Evolutionary conservation across 2,797 vertebrate species (phyloP).

Genomic region (Buphagus erythrorhynchus): DNA sequence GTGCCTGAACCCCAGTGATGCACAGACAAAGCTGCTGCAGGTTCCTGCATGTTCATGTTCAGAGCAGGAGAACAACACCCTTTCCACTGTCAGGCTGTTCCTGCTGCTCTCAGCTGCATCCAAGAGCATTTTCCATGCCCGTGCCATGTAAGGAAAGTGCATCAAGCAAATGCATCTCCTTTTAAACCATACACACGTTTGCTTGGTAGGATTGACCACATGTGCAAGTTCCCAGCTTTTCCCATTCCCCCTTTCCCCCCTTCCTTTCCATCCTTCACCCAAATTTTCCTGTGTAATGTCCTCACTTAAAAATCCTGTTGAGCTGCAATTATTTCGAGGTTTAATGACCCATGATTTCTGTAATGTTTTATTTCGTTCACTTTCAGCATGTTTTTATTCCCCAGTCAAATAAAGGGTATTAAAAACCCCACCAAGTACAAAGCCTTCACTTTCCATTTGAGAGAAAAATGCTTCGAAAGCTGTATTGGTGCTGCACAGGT

Average conservation of each 20-base stretch:
- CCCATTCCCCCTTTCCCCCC: background rate
- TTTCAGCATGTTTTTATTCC: slow-evolving; percentile 65
- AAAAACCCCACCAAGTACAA: slow-evolving; percentile 51
- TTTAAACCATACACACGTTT: background rate
- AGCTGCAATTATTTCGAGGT: slow-evolving; percentile 29
- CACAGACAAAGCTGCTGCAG: fast-evolving
- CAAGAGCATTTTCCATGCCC: background rate
- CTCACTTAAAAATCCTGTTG: background rate
- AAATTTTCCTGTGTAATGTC: background rate
- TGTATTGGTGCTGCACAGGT: slow-evolving; percentile 39
- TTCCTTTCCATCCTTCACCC: background rate
- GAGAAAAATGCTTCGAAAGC: slow-evolving; percentile 62
- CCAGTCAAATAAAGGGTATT: slow-evolving; percentile 40
- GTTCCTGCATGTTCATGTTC: background rate
- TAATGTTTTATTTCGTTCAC: slow-evolving; percentile 42
- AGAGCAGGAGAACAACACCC: fast-evolving
- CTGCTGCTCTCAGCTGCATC: background rate
- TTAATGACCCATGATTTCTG: slow-evolving; percentile 55
- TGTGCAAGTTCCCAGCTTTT: background rate
- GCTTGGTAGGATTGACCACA: background rate
- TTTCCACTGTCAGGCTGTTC: background rate
- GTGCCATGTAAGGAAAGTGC: fast-evolving
- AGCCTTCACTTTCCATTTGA: slow-evolving; percentile 32
- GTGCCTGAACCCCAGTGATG: background rate
- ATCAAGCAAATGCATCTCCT: background rate